These are phyloP conservation scores for Nemotelus pantherinus DNA, from an alignment of 2,888 invertebrate species.

Conservation along the genomic window DNA sequence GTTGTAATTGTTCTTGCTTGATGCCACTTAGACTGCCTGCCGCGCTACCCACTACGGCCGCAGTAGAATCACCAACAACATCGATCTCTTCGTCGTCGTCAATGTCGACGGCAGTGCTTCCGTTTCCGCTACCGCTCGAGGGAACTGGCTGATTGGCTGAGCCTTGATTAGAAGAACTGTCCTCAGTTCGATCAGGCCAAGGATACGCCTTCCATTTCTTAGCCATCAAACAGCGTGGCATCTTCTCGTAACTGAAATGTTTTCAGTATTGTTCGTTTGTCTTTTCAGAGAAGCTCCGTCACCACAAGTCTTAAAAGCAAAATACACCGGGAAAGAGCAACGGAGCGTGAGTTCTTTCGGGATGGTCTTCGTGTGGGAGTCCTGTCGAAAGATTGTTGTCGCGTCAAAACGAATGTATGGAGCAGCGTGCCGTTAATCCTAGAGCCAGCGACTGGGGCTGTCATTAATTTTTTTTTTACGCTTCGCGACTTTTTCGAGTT, in stretches of 20 bases:
- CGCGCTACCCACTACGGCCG: conserved; percentile 45
- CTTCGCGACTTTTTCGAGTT: background rate
- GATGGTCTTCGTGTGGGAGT: background rate
- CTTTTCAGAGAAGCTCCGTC: conserved; percentile 23
- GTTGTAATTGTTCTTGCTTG: conserved; percentile 57
- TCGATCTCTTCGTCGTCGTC: conserved; percentile 85
- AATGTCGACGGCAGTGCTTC: conserved; percentile 62
- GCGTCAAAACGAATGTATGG: background rate
- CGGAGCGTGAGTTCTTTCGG: conserved; percentile 19
- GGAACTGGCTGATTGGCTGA: conserved; percentile 55
- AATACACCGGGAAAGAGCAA: conserved; percentile 26
- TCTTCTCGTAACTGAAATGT: conserved; percentile 64
- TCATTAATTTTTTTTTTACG: conserved; percentile 45
- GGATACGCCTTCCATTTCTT: conserved; percentile 93
- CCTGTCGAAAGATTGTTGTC: background rate
- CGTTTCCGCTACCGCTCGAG: conserved; percentile 15
- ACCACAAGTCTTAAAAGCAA: conserved; percentile 25
- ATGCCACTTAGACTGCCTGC: conserved; percentile 5
- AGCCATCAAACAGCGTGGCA: conserved; percentile 96
- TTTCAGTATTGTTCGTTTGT: background rate
- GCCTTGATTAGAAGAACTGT: conserved; percentile 55
- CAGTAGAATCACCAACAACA: conserved; percentile 77
- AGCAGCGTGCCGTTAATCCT: conserved; percentile 45
- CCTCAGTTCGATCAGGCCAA: conserved; percentile 74
- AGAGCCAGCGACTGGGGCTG: conserved; percentile 47